Evolutionary conservation across 2,797 vertebrate genomes (phyloP), one percentile per base, ranked within the genome.

Genomic region (Coregonus sp.): DNA sequence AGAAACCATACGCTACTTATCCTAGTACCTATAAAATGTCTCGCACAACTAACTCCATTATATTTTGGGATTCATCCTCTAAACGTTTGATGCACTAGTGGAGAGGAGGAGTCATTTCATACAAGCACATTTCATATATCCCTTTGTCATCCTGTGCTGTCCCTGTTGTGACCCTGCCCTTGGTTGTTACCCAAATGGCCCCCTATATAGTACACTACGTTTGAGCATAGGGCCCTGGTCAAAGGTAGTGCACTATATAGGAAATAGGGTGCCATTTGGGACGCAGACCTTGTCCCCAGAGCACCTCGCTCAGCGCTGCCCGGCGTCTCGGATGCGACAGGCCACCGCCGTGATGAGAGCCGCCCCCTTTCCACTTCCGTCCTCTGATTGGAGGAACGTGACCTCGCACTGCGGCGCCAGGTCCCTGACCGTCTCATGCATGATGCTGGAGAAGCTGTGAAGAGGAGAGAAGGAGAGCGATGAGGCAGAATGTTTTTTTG

Each of bases 291-390:
- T 59, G 54, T 16, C 52, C 16, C 16, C 5, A 54, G 15, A 67
- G 31, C 12, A 4, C 12, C 33, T 40, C 1, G 5, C 14, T 92
- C 80, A 89, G 31, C 78, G 92, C 87, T 94, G 94, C 0, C 90
- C 94, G 0, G 92, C 93, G 3, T 93, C 95, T 0, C 94, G 93
- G 79, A 97, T 92, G 76, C 98, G 94, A 59, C 96, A 99, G 16
- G 98, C 97, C 70, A 99, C 97, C 0, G 97, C 98, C 0, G 98
- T 98, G 92, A 99, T 98, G 79, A 99, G 95, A 0, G 98, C 98
- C 0, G 98, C 98, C 0, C 98, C 98, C 72, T 98, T 99, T 50
- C 98, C 97, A 0, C 98, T 99, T 83, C 98, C 98, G 0, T 99
- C 98, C 81, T 99, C 97, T 0, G 98, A 99, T 88, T 96, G 96